A percentile compares a stretch with the other conserved stretches of the same genome.
phyloP scores from a whole-genome alignment of 2,888 invertebrate species.

The Drosophila ustulata region DNA sequence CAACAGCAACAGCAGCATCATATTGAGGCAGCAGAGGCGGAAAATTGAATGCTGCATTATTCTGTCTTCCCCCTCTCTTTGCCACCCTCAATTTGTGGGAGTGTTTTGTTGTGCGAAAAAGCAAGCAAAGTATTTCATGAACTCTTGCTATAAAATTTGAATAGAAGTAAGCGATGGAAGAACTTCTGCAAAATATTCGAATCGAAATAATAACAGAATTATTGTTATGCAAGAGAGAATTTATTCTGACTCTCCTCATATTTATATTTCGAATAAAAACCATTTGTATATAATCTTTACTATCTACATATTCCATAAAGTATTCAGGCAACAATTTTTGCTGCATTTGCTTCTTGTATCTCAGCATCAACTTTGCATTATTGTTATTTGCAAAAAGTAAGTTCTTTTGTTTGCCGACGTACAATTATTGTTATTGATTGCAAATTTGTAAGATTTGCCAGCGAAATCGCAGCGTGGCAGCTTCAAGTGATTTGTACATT shows the following conservation, averaged over 20 bases:
- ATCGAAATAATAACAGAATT: too few species aligned
- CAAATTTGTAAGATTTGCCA: constrained; percentile 12
- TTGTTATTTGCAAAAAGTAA: background rate
- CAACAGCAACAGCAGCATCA: constrained; percentile 2
- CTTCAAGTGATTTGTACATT: constrained; percentile 42
- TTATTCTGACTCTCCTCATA: too few species aligned
- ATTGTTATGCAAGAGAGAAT: too few species aligned
- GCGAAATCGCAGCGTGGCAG: background rate
- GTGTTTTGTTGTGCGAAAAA: background rate
- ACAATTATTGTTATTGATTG: constrained; percentile 22
- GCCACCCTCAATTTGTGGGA: background rate
- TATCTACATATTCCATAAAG: too few species aligned
- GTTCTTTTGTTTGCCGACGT: background rate
- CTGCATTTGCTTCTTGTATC: background rate
- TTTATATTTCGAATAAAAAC: too few species aligned
- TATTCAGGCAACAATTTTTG: too few species aligned
- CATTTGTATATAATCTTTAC: too few species aligned
- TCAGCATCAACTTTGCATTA: background rate
- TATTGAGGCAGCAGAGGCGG: background rate
- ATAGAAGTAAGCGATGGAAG: background rate
- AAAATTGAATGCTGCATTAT: constrained; percentile 3
- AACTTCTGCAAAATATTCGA: too few species aligned
- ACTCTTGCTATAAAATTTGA: background rate
- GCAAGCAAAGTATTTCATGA: background rate
- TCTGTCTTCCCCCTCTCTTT: background rate